Evolutionary conservation across 1,140 invertebrate genomes (phyloP).

Genomic region (Zaprionus africanus): DNA sequence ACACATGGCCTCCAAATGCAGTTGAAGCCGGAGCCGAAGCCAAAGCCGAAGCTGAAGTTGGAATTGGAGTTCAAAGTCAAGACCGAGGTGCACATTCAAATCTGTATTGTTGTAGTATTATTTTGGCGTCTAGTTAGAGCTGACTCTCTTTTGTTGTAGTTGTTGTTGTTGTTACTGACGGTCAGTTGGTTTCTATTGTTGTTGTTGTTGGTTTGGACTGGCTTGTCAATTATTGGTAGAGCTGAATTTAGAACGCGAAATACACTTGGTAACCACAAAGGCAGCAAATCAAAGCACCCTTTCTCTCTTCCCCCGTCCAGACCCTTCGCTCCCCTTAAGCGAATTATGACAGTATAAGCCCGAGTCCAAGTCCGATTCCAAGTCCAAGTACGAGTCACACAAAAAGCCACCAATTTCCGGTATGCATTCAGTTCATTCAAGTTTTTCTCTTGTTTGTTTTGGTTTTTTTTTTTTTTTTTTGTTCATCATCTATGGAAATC

Average conservation of each 20-base stretch:
- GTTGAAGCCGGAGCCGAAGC: background rate
- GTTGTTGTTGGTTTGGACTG: slow-evolving; percentile 25
- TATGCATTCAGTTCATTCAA: slow-evolving; percentile 47
- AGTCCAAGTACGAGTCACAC: slow-evolving; percentile 20
- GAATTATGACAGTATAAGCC: slow-evolving; percentile 64
- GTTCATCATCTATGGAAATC: slow-evolving; percentile 29
- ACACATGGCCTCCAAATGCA: slow-evolving; percentile 43
- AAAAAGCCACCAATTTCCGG: slow-evolving; percentile 77
- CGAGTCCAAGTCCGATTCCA: slow-evolving; percentile 15
- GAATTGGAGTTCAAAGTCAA: slow-evolving; percentile 71
- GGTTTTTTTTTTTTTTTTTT: slow-evolving; percentile 7
- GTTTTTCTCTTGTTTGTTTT: slow-evolving; percentile 19
- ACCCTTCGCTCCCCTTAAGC: slow-evolving; percentile 8
- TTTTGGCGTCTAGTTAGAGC: slow-evolving; percentile 51
- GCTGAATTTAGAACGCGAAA: slow-evolving; percentile 70
- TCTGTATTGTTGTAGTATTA: slow-evolving; percentile 70
- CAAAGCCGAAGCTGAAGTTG: slow-evolving; percentile 4
- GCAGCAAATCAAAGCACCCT: slow-evolving; percentile 67
- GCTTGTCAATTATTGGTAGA: slow-evolving; percentile 75
- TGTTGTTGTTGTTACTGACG: slow-evolving; percentile 22
- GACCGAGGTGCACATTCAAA: slow-evolving; percentile 73
- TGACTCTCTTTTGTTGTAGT: slow-evolving; percentile 32
- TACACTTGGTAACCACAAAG: slow-evolving; percentile 70
- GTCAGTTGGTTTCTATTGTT: slow-evolving; percentile 46
- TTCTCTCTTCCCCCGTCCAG: background rate